Percentiles rank a stretch among this genome's conserved stretches.
phyloP scores from a whole-genome alignment of 2,888 invertebrate genomes.

The Toxonevra muliebris region DNA sequence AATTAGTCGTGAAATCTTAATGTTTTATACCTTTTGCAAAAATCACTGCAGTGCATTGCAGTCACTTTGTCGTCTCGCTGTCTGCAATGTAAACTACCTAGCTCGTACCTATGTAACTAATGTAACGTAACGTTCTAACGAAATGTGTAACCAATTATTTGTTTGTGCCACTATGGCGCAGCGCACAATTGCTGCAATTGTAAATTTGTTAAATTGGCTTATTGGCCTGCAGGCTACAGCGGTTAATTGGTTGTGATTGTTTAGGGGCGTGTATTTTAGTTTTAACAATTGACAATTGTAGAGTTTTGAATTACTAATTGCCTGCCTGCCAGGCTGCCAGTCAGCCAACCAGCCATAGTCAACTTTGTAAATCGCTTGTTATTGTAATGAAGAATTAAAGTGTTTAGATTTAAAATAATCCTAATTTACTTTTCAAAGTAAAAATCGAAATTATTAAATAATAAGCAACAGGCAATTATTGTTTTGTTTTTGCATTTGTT shows the following conservation, averaged over 20 bases:
- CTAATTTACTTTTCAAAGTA: no score
- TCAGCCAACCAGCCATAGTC: background rate
- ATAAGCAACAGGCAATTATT: no score
- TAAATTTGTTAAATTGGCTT: slow-evolving; percentile 32
- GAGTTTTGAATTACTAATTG: slow-evolving; percentile 27
- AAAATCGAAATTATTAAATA: no score
- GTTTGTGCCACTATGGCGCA: background rate
- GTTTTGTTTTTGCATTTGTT: no score
- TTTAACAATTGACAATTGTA: slow-evolving; percentile 28
- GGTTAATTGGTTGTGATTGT: slow-evolving; percentile 58
- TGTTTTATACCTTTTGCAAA: no score
- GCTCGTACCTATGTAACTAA: no score
- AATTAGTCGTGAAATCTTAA: no score
- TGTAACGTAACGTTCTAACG: background rate
- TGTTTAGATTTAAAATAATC: no score
- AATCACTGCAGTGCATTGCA: slow-evolving; percentile 32
- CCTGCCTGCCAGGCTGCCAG: no score
- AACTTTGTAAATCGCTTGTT: slow-evolving; percentile 10
- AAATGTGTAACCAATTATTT: slow-evolving; percentile 6
- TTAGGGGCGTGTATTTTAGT: slow-evolving; percentile 49
- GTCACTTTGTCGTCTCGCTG: background rate
- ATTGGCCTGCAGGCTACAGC: slow-evolving; percentile 44
- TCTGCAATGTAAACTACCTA: background rate
- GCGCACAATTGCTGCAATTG: slow-evolving; percentile 4
- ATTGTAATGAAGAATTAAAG: background rate